phyloP scores from a whole-genome alignment of 2,113 vertebrate genomes.

The Hoplias malabaricus region DNA sequence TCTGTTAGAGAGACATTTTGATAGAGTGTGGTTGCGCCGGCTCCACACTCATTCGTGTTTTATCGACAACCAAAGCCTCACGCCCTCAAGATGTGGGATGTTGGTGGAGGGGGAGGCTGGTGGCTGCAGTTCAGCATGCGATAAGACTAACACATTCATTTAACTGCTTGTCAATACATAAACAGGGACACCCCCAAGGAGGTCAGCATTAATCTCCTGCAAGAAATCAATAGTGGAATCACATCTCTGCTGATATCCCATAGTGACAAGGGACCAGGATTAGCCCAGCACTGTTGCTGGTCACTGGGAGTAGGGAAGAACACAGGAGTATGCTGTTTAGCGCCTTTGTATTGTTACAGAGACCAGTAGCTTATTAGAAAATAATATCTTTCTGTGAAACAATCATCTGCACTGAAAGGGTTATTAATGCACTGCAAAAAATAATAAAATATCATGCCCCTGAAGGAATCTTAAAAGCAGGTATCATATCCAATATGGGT shows the following conservation, averaged over 20 bases:
- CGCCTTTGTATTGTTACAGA: neutral
- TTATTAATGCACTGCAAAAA: too few relatives aligned
- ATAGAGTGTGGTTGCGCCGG: neutral
- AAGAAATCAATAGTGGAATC: constrained; percentile 45
- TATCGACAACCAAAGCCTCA: constrained; percentile 4
- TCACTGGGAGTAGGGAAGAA: neutral
- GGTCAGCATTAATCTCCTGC: constrained; percentile 29
- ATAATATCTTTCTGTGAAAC: neutral
- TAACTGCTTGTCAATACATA: constrained; percentile 36
- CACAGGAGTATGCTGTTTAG: neutral
- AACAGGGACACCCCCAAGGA: constrained; percentile 32
- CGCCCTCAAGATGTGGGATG: neutral
- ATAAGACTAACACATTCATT: constrained; percentile 35
- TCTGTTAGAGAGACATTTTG: neutral
- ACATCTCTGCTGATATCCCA: constrained; percentile 29
- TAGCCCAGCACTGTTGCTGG: neutral
- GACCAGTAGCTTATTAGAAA: neutral
- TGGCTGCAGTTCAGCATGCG: neutral
- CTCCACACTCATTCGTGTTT: neutral
- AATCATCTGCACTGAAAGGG: too few relatives aligned
- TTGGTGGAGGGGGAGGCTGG: neutral
- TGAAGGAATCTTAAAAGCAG: too few relatives aligned
- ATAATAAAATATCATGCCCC: too few relatives aligned
- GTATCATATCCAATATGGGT: too few relatives aligned
- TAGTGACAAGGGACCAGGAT: constrained; percentile 25